Evolutionary conservation across 2,888 invertebrate species (phyloP), one percentile per base, ranked within the genome.

Genomic region (Melikaiella ostensackeni): DNA sequence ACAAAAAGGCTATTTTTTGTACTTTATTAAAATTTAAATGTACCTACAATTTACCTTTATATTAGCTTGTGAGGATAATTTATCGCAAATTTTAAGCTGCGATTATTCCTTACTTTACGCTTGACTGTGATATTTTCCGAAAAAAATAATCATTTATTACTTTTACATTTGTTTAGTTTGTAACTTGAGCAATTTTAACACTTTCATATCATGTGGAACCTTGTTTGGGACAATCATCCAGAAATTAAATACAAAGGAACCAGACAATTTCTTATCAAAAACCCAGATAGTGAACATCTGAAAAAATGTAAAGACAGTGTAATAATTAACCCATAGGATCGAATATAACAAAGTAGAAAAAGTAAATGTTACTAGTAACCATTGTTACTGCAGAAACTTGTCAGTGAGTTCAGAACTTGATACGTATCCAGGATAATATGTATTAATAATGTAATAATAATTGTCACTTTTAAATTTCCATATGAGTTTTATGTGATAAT

Each of bases 101-200:
- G 70, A 50, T 77, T 75, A 76, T 77, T 76, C 62, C 62, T 75
- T 76, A 80, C 82, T 76, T 78, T 81, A 80, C 81, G 77, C 79
- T 82, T 81, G 79, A 82, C 84, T 84, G 84, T 84, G 84, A 84
- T 84, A 84, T 79, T 80, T 82, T 80, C 59, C 61, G 57, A 16
- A 16, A 13, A 57, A 21, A 24, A 21, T 55, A 21, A 57, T 77
- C 61, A 70, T 30, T 50, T 19, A 70, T 70, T 70, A 50, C n/a
- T 50, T 50, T 19, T 70, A 50, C 8, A 70, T 70, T 66, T 46
- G 27, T 66, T 42, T 46, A 66, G 16, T 66, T 42, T 64, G 21
- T 27, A 63, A n/a, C 7, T 46, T 46, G 4, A 57, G 9, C 21
- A 24, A 21, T 57, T 50, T n/a, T 13, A 7, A n/a, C 21, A 66